Evolutionary conservation across 1,140 invertebrate genomes (phyloP), one percentile per base, ranked within the genome.

Genomic region (Colletes latitarsis): DNA sequence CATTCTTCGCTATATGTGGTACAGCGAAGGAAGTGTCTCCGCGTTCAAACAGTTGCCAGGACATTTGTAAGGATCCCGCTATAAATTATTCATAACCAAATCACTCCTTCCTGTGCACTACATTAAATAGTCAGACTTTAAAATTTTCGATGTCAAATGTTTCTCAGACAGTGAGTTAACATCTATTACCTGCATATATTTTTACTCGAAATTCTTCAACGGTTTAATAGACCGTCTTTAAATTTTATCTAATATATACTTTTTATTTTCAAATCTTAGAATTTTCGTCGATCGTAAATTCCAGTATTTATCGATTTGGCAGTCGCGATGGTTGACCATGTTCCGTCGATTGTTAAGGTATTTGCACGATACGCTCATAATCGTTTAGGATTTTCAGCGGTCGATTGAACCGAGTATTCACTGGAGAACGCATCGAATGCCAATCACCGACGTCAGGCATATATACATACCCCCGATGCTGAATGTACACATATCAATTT

Each of bases 401-500:
- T n/a, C 68, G 76, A 78, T 72, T 60, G 57, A 62, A 14, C 14
- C 8, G 57, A 9, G n/a, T 55, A 52, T 19, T 62, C 57, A 43
- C 43, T n/a, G 14, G 57, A 46, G 70, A 41, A 63, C 21, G 46
- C 39, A 21, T 63, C 57, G 76, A 17, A 52, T 41, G 75, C 75
- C 67, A 70, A 77, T 77, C 67, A 71, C 8, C 30, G 53, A 49
- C 46, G 46, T 55, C 63, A 77, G 14, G 49, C 15, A 49, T n/a
- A 8, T 15, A 30, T 39, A 67, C 64, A 49, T 49, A 49, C 6
- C 60, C 52, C 6, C 8, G 68, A 46, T 75, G 72, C 21, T 15
- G 21, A 46, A 53, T 77, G 55, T 43, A 73, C 81, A 73, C 81
- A 62, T 79, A 79, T 68, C 81, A 82, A 82, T 82, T 82, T 82